phyloP scores from a whole-genome alignment of 2,797 vertebrate species.

The Myoxocephalus aenaeus region DNA sequence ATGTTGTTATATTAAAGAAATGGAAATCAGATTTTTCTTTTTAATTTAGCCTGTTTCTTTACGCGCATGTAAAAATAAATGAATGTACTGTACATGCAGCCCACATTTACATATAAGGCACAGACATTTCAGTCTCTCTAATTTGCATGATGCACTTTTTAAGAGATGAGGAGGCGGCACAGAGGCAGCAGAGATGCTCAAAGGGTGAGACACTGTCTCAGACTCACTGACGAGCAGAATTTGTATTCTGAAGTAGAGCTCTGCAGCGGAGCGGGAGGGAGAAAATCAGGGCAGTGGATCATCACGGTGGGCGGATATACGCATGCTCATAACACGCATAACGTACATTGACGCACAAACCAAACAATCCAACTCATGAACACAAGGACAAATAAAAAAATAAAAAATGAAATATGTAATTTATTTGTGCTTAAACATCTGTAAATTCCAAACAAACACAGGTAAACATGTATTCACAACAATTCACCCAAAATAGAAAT shows the following conservation, averaged over 20 bases:
- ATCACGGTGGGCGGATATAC: conserved; percentile 47
- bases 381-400: conserved; percentile 9
- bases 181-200: conserved; percentile 48
- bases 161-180: conserved; percentile 26
- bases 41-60: neutral
- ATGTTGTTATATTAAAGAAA: conserved; percentile 4
- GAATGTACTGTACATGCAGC: neutral
- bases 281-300: conserved; percentile 80
- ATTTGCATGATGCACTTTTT: conserved; percentile 23
- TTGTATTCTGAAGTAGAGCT: conserved; percentile 70
- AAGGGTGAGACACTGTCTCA: conserved; percentile 56
- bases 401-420: neutral
- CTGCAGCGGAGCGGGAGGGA: conserved; percentile 63
- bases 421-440: neutral
- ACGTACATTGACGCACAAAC: conserved; percentile 9
- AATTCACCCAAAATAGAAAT: conserved; percentile 35
- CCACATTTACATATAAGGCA: conserved; percentile 13
- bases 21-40: neutral
- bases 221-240: conserved; percentile 62
- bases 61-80: conserved; percentile 16
- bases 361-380: conserved; percentile 1
- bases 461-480: neutral
- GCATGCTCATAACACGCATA: conserved; percentile 41
- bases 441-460: neutral
- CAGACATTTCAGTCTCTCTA: conserved; percentile 17